A percentile compares a stretch with the other conserved stretches of the same genome.
Evolutionary conservation across 2,797 vertebrate species (phyloP).

Genomic region (Acropternis orthonyx): DNA sequence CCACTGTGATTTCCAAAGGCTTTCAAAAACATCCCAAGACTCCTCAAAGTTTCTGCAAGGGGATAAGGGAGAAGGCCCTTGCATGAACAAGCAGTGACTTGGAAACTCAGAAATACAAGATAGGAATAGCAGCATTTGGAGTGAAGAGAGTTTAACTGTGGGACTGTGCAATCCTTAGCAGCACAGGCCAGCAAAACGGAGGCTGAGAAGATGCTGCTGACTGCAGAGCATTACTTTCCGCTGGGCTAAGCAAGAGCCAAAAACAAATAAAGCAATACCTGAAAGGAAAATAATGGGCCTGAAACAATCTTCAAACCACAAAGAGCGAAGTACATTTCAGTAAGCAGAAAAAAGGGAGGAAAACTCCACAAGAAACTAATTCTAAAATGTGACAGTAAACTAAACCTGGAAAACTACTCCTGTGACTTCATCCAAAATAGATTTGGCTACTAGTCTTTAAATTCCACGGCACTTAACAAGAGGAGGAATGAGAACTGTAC

Average conservation of each 20-base stretch:
- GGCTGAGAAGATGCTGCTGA: not conserved
- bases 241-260: not conserved
- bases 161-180: not conserved
- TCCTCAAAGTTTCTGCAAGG: not conserved
- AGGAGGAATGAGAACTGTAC: not conserved
- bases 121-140: not conserved
- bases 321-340: not conserved
- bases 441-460: slow-evolving; percentile 14
- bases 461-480: slow-evolving; percentile 26
- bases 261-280: not conserved
- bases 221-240: not conserved
- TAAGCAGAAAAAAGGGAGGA: not conserved
- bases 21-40: not conserved
- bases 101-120: not conserved
- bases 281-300: not conserved
- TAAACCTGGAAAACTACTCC: not conserved
- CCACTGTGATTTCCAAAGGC: not conserved
- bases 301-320: not conserved
- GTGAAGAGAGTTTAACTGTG: not conserved
- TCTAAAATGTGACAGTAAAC: slow-evolving; percentile 1
- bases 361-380: not conserved
- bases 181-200: not conserved
- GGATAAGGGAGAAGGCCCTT: not conserved
- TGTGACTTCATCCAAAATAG: not conserved
- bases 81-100: not conserved